Percentiles rank a stretch among this genome's conserved stretches.
These are phyloP conservation scores for Synaphobranchus kaupii DNA, from an alignment of 2,797 vertebrate genomes.

Conservation along the genomic window DNA sequence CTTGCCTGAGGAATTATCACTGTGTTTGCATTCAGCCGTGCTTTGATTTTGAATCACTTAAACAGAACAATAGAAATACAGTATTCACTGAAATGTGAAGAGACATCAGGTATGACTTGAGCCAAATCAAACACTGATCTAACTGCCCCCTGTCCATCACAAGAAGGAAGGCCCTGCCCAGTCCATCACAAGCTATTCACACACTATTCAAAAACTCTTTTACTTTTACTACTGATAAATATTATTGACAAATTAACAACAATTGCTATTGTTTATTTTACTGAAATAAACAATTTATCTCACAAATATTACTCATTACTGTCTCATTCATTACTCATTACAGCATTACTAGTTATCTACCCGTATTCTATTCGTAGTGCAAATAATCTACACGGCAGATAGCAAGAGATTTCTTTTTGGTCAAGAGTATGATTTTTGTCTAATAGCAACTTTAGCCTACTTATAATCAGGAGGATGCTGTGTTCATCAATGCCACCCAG, in stretches of 20 bases:
- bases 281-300: too few species aligned
- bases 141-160: not conserved
- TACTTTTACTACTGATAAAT: too few species aligned
- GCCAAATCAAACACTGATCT: not conserved
- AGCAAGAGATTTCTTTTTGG: too few species aligned
- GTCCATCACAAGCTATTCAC: not conserved
- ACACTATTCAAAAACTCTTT: not conserved
- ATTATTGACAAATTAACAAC: not conserved
- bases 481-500: too few species aligned
- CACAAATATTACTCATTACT: too few species aligned
- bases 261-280: not conserved
- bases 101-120: not conserved
- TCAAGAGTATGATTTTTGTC: too few species aligned
- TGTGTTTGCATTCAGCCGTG: not conserved
- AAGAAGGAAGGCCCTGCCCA: not conserved
- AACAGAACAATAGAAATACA: not conserved
- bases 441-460: too few species aligned
- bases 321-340: too few species aligned
- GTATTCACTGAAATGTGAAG: not conserved
- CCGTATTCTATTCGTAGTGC: too few species aligned
- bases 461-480: too few species aligned
- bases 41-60: not conserved
- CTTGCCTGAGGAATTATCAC: constrained; percentile 1
- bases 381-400: too few species aligned
- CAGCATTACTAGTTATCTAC: too few species aligned